phyloP scores from a whole-genome alignment of 2,113 vertebrate genomes.

The Callocephalon fimbriatum region DNA sequence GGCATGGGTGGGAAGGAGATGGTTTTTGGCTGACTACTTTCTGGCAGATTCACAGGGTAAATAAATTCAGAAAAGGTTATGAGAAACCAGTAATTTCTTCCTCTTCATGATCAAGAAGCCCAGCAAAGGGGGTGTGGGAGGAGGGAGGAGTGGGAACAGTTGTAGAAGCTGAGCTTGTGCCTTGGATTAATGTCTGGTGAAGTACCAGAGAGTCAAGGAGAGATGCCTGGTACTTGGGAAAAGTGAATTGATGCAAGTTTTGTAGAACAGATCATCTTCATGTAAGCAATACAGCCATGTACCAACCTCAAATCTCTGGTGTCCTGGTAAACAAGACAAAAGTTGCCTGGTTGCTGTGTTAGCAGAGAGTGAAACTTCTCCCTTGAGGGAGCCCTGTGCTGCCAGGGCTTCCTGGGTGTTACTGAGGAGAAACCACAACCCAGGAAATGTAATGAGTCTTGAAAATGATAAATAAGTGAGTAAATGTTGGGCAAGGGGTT shows the following conservation, averaged over 20 bases:
- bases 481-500: background rate
- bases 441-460: background rate
- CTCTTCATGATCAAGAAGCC: background rate
- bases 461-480: background rate
- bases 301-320: background rate
- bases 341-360: background rate
- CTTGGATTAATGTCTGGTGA: background rate
- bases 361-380: background rate
- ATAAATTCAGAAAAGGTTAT: background rate
- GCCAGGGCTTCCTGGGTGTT: background rate
- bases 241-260: background rate
- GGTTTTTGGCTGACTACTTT: background rate
- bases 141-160: background rate
- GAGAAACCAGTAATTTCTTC: background rate
- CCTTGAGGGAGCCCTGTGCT: background rate
- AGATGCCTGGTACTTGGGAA: background rate
- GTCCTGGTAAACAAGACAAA: background rate
- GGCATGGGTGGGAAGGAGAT: background rate
- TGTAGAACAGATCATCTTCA: background rate
- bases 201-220: background rate
- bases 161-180: background rate
- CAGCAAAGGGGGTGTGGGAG: background rate
- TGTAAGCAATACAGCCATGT: background rate
- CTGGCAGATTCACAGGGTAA: background rate
- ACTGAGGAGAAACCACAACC: background rate